Percentiles rank a stretch among this genome's conserved stretches.
These are phyloP conservation scores for Gallinago solitaria DNA, from an alignment of 2,797 vertebrate species.

Conservation along the genomic window DNA sequence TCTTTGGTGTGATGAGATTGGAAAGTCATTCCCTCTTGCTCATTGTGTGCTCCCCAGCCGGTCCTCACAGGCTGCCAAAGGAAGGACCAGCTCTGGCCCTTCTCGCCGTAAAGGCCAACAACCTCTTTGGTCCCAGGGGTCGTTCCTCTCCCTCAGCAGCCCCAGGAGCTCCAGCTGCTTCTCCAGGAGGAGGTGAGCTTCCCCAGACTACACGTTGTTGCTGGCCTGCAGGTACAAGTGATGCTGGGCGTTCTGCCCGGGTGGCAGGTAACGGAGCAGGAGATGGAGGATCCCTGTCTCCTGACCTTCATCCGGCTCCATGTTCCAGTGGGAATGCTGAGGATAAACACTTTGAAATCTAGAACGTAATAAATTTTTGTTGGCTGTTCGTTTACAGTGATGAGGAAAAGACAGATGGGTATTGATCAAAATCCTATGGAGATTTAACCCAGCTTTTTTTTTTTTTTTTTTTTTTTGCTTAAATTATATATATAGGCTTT, in stretches of 20 bases:
- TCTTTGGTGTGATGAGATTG: neutral
- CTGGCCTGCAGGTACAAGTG: neutral
- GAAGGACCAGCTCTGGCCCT: neutral
- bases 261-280: neutral
- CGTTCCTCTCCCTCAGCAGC: neutral
- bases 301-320: neutral
- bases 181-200: neutral
- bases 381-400: neutral
- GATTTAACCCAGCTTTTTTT: neutral
- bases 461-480: neutral
- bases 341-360: neutral
- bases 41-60: fast-evolving
- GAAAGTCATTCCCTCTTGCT: fast-evolving
- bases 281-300: neutral
- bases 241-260: neutral
- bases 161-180: neutral
- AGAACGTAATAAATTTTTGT: neutral
- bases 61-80: neutral
- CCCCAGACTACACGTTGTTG: neutral
- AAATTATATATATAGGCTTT: neutral
- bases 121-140: neutral
- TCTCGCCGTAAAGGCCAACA: too few relatives aligned
- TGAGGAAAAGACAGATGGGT: neutral
- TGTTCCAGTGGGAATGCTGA: neutral
- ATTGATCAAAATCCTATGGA: neutral